A percentile compares a stretch with the other conserved stretches of the same genome.
phyloP scores from a whole-genome alignment of 2,797 vertebrate genomes.

The Aphelocoma californica region DNA sequence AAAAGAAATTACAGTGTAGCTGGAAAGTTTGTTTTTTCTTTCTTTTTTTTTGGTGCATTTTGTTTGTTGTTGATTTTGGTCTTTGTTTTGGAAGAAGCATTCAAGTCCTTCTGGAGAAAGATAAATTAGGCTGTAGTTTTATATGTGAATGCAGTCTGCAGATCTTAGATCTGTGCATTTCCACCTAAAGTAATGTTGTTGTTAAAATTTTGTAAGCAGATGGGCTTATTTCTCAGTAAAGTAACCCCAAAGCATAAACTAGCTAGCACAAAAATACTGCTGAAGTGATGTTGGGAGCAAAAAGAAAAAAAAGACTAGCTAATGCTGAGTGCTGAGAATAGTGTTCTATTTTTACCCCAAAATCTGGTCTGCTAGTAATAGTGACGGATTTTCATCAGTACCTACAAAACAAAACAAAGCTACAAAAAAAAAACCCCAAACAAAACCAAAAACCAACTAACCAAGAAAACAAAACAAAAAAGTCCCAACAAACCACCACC shows the following conservation, averaged over 20 bases:
- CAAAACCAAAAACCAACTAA: not conserved
- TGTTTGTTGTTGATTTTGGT: not conserved
- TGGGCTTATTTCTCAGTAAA: slow-evolving; percentile 16
- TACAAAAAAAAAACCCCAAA: not conserved
- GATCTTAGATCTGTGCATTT: not conserved
- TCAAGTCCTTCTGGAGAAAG: not conserved
- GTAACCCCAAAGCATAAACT: slow-evolving; percentile 37
- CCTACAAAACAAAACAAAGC: not conserved
- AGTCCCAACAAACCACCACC: not conserved
- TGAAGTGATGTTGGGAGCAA: not conserved
- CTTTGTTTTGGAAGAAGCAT: not conserved
- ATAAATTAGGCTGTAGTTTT: not conserved
- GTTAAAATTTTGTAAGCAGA: slow-evolving; percentile 29
- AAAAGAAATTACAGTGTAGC: not conserved
- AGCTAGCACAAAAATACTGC: slow-evolving; percentile 5
- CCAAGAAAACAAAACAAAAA: not conserved
- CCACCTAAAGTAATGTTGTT: slow-evolving; percentile 10
- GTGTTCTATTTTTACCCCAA: slow-evolving; percentile 24
- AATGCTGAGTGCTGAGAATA: not conserved
- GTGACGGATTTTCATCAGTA: not conserved
- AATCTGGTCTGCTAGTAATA: slow-evolving; percentile 10
- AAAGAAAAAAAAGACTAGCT: not conserved
- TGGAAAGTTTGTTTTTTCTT: not conserved
- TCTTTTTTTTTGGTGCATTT: not conserved
- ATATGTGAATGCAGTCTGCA: not conserved